phyloP scores from a whole-genome alignment of 37 sponge, comb jelly and placozoan genomes.

The Theonella swinhoei region DNA sequence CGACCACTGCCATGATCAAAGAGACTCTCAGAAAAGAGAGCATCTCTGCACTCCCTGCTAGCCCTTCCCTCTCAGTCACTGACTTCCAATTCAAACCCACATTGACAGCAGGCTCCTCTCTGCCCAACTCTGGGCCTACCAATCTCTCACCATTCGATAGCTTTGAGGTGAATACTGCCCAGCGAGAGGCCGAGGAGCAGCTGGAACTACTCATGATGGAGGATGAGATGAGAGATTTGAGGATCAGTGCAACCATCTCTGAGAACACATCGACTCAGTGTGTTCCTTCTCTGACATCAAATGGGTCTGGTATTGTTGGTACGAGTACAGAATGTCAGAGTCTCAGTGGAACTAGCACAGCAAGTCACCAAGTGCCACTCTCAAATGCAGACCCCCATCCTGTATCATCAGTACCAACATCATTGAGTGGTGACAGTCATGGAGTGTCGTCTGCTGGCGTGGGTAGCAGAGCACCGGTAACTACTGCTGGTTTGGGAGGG shows the following conservation, averaged over 20 bases:
- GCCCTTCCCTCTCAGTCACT: background rate
- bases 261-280: background rate
- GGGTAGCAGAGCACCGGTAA: background rate
- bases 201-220: conserved; percentile 72
- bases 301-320: background rate
- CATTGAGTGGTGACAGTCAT: background rate
- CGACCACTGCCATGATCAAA: background rate
- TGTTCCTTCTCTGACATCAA: background rate
- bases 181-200: conserved; percentile 61
- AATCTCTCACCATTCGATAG: conserved; percentile 6
- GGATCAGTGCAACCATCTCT: background rate
- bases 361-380: no score
- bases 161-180: conserved; percentile 29
- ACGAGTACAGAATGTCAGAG: background rate
- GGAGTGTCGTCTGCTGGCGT: background rate
- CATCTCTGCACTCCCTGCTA: background rate
- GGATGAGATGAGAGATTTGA: conserved; percentile 71
- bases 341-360: background rate
- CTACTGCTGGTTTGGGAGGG: conserved; percentile 10
- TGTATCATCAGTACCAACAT: background rate
- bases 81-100: background rate
- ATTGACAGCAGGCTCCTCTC: background rate
- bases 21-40: background rate
- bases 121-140: background rate
- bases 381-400: no score